A percentile compares a stretch with the other conserved stretches of the same genome.
Conservation (phyloP, 2,888 invertebrate species). For the Hermaeophaga mercurialis region DNA sequence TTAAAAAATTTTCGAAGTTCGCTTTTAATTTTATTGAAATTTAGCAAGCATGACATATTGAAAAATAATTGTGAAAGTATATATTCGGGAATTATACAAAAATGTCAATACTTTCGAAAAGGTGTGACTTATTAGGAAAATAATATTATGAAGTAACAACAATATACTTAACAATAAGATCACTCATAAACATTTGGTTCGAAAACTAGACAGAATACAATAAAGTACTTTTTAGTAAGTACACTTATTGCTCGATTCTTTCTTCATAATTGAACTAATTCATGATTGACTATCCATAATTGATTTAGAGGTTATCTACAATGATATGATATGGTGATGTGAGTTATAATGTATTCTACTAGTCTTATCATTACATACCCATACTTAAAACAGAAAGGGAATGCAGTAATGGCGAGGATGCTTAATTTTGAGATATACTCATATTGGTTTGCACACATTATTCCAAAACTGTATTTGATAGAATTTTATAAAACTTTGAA, state of each 20-base stretch:
- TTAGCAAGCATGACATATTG: too few relatives aligned
- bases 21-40: too few relatives aligned
- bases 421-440: too few relatives aligned
- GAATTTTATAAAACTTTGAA: neutral
- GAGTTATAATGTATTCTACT: conserved; percentile 19
- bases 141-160: conserved; percentile 30
- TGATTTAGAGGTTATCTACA: conserved; percentile 33
- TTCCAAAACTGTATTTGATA: neutral
- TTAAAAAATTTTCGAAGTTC: too few relatives aligned
- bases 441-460: neutral
- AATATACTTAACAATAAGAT: conserved; percentile 44
- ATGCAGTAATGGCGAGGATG: too few relatives aligned
- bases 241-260: conserved; percentile 43
- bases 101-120: conserved; percentile 10
- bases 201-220: conserved; percentile 38
- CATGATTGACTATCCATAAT: conserved; percentile 41
- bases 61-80: too few relatives aligned
- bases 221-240: conserved; percentile 29
- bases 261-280: conserved; percentile 40
- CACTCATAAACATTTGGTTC: conserved; percentile 43
- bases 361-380: conserved; percentile 10
- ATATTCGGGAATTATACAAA: neutral
- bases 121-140: conserved; percentile 11
- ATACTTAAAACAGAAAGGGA: too few relatives aligned
- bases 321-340: conserved; percentile 31